These are phyloP conservation scores for Tetramorium simillimum DNA, from an alignment of 1,140 invertebrate species.

Conservation along the genomic window DNA sequence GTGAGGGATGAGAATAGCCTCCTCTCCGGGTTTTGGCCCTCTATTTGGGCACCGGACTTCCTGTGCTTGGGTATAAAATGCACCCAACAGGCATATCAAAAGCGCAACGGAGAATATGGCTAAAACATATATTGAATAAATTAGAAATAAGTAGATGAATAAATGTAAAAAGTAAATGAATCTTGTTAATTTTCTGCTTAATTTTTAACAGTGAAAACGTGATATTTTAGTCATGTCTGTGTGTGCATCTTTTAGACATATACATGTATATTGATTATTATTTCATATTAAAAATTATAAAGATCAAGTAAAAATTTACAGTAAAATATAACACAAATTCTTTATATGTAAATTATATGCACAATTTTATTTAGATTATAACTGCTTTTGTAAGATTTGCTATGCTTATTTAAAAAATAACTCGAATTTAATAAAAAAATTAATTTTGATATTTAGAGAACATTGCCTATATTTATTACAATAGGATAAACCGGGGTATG, in stretches of 20 bases:
- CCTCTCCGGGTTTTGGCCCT: constrained; percentile 49
- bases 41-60: constrained; percentile 65
- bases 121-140: constrained; percentile 41
- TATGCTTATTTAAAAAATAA: background rate
- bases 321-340: background rate
- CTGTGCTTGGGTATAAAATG: constrained; percentile 18
- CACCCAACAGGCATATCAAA: background rate
- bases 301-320: background rate
- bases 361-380: background rate
- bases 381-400: background rate
- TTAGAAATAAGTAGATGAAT: background rate
- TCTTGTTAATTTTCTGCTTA: background rate
- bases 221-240: background rate
- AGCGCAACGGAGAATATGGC: constrained; percentile 8
- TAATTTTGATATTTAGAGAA: background rate
- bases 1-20: constrained; percentile 83
- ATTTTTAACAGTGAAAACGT: background rate
- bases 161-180: background rate
- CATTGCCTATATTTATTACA: background rate
- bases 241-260: background rate
- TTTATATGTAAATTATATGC: background rate
- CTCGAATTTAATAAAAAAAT: background rate
- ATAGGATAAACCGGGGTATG: too few species aligned
- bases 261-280: background rate
- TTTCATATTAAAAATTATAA: background rate